A percentile compares a stretch with the other conserved stretches of the same genome.
Conservation (phyloP, 2,797 vertebrate genomes). For the Martes flavigula region DNA sequence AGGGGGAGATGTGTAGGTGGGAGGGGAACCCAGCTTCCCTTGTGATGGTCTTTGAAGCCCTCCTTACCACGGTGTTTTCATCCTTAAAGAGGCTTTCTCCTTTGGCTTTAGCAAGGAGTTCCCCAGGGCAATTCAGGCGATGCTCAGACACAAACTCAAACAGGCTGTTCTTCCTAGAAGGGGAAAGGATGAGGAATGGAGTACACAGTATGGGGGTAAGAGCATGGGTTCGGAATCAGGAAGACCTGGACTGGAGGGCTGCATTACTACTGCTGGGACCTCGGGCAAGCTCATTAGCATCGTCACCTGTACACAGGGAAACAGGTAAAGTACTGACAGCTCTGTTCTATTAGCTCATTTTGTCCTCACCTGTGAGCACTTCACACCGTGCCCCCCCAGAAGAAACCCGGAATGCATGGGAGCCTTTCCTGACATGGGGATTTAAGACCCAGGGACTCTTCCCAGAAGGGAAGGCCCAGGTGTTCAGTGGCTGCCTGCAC, state of each 20-base stretch:
- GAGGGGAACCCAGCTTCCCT: too few species aligned
- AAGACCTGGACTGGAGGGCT: neutral
- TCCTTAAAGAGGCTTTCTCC: conserved; percentile 88
- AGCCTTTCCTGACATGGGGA: neutral
- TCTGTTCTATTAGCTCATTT: neutral
- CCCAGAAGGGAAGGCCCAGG: fast-evolving
- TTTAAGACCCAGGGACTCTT: neutral
- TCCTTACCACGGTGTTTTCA: conserved; percentile 86
- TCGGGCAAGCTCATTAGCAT: fast-evolving
- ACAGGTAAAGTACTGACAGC: neutral
- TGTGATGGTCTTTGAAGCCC: fast-evolving
- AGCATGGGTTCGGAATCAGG: neutral
- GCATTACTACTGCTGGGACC: neutral
- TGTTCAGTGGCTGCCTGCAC: fast-evolving
- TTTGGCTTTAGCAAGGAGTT: conserved; percentile 88
- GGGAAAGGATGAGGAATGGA: fast-evolving
- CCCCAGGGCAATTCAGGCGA: conserved; percentile 85
- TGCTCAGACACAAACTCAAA: conserved; percentile 87
- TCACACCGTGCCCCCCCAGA: fast-evolving
- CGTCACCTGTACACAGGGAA: neutral
- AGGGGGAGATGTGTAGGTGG: too few species aligned
- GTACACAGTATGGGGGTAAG: fast-evolving
- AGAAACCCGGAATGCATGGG: too few species aligned
- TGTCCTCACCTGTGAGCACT: neutral
- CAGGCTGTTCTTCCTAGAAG: conserved; percentile 88